Base-by-base conservation (phyloP, 2,888 invertebrate species). In the Drosophila aldrichi region DNA sequence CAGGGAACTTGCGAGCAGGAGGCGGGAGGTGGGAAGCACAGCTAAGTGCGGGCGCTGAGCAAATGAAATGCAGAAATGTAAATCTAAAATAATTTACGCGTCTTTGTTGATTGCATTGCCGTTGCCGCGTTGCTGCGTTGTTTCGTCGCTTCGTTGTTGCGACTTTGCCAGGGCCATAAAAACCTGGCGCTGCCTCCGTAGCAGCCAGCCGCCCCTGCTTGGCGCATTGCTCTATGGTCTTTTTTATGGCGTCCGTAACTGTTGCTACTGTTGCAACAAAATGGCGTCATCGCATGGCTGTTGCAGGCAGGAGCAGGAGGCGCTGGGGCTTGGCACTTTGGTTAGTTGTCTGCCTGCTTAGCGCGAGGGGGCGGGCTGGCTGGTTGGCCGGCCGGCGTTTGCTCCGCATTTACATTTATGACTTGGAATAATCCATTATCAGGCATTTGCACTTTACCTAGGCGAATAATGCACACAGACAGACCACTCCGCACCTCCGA, bases 71-170 rank as follows among this genome's bases (percentile, higher is more conserved):
- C 89, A 89, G 81, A 90, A 90, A 90, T 90, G 91, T 87, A 90
- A 90, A 90, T 90, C 90, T 90, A 83, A 91, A 90, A 90, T 90
- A 90, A 91, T 90, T 90, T 91, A 91, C 91, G 90, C 91, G 87
- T 85, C 88, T 88, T 90, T 85, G 84, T 86, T 85, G 86, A 88
- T 83, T 88, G 86, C 86, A 83, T 86, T 77, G 68, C 62, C 51
- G 74, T 41, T 48, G 70, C 25, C 52, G 67, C 25, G 66, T 25
- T 25, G 25, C 59, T 77, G n/a, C 40, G 40, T 40, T 40, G 40
- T n/a, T 40, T 40, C 46, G 40, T 40, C 14, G 40, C 8, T 38
- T 38, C 46, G 66, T 49, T 62, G 77, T 62, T 77, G 72, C 66
- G 63, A 63, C 70, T 70, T 73, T 60, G 60, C 62, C 44, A 25